Evolutionary conservation across 1,140 invertebrate species (phyloP), one percentile per base, ranked within the genome.

Genomic region (Ceratosolen fusciceps): DNA sequence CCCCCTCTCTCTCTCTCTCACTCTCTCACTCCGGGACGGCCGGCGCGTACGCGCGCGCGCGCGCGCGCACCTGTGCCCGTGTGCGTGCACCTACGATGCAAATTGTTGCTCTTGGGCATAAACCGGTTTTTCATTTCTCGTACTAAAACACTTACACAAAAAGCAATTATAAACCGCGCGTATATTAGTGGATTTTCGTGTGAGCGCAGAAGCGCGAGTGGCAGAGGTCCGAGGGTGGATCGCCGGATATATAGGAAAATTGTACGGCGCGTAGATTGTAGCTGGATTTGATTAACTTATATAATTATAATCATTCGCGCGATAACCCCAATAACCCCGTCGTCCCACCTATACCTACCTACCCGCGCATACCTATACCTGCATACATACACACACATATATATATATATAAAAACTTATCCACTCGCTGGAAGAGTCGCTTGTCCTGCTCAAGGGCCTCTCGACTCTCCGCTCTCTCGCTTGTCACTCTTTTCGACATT

Each of bases 121-220:
- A 71, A 70, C 49, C 73, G 65, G 79, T 49, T 80, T 80, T 75
- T 75, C 67, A 37, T 60, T 75, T 71, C 79, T 75, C 73, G 72
- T 54, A 67, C 62, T 80, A 70, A 80, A 76, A 54, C 47, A 58
- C 65, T 68, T 34, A 29, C 60, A 49, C 24, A 74, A 74, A 70
- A 80, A 75, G 78, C 78, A 80, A 80, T 80, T 74, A 74, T 49
- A 60, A 52, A 24, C 37, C 43, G 58, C 26, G 47, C 58, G 54
- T 67, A 24, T 67, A 56, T 67, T 58, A 78, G 54, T 72, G n/a
- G 76, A 26, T 52, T 68, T 60, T 71, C 58, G 47, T 75, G 26
- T 43, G 29, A 52, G 49, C n/a, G 52, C 4, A 43, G 26, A 26
- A 43, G 34, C 14, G 39, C 0, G 54, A 24, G 56, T n/a, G 19